Evolutionary conservation across 2,888 invertebrate genomes (phyloP).

Genomic region (Pristionchus fissidentatus): DNA sequence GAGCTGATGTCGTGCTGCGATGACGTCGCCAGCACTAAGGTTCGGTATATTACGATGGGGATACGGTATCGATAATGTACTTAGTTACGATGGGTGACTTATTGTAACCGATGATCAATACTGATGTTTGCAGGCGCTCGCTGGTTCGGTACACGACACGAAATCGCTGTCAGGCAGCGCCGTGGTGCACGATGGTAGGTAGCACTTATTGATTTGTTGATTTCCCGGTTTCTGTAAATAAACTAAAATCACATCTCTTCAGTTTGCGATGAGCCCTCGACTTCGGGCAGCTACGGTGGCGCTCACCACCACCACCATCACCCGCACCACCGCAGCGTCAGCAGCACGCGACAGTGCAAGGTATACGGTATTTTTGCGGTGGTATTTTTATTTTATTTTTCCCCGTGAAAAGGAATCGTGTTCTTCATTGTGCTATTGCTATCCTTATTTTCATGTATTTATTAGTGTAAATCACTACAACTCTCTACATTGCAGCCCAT

Average conservation of each 20-base stretch:
- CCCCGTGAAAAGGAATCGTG: too few relatives aligned
- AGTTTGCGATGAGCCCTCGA: slow-evolving; percentile 24
- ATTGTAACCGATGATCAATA: background rate
- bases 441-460: too few relatives aligned
- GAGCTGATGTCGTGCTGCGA: slow-evolving; percentile 60
- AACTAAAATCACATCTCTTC: background rate
- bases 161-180: slow-evolving; percentile 65
- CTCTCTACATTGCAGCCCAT: too few relatives aligned
- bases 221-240: background rate
- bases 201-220: background rate
- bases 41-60: background rate
- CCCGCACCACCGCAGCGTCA: slow-evolving; percentile 5
- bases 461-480: too few relatives aligned
- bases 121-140: slow-evolving; percentile 59
- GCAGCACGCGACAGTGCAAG: slow-evolving; percentile 40
- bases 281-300: background rate
- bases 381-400: too few relatives aligned
- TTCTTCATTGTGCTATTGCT: too few relatives aligned
- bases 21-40: slow-evolving; percentile 64
- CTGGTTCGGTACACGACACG: slow-evolving; percentile 69
- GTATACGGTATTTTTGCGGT: slow-evolving; percentile 2
- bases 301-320: background rate
- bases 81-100: background rate
- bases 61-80: background rate
- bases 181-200: slow-evolving; percentile 16